Conservation (phyloP, 2,888 invertebrate genomes). For the Pristionchus exspectatus region DNA sequence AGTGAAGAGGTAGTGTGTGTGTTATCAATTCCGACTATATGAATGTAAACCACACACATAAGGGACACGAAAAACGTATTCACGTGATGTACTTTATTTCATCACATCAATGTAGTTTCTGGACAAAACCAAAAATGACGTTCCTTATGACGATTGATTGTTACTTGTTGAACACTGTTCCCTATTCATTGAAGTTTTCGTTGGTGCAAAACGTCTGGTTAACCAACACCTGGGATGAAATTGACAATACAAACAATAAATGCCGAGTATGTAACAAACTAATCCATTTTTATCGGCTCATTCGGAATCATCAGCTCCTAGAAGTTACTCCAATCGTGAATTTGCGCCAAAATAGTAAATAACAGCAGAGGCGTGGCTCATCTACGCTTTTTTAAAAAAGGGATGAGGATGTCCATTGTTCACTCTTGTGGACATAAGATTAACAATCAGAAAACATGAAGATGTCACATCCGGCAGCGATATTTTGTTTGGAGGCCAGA, state of each 20-base stretch:
- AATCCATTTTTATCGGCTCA: not conserved
- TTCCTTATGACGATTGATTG: not conserved
- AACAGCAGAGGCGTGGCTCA: too few relatives aligned
- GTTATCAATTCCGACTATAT: slow-evolving; percentile 11
- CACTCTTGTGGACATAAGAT: too few relatives aligned
- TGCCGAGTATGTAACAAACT: not conserved
- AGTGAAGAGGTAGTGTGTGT: not conserved
- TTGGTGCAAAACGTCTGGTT: not conserved
- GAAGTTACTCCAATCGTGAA: not conserved
- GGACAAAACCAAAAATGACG: not conserved
- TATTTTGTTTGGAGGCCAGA: too few relatives aligned
- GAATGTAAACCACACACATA: not conserved
- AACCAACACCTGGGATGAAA: not conserved
- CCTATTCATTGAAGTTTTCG: slow-evolving; percentile 29
- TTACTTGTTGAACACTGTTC: not conserved
- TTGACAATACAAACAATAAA: too few relatives aligned
- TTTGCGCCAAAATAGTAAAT: too few relatives aligned
- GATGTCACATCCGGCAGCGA: too few relatives aligned
- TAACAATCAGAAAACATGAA: too few relatives aligned
- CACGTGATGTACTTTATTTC: not conserved
- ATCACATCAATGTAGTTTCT: not conserved
- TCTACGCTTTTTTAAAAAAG: too few relatives aligned
- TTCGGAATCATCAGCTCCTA: slow-evolving; percentile 2
- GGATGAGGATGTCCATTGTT: too few relatives aligned
- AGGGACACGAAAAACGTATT: not conserved